phyloP scores from a whole-genome alignment of 2,888 invertebrate species.

The Drosophila nigricruria region DNA sequence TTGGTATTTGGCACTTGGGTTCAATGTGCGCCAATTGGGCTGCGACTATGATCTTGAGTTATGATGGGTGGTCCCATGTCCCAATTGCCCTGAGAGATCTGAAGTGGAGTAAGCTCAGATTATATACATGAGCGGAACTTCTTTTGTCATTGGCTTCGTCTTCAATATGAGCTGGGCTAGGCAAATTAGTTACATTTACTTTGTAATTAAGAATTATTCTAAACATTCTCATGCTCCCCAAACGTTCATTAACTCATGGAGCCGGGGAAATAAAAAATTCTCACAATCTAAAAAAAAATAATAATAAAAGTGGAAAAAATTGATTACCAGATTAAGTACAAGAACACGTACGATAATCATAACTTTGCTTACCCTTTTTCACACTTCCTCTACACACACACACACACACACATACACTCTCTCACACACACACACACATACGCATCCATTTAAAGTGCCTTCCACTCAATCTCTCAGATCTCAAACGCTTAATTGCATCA shows the following conservation, averaged over 20 bases:
- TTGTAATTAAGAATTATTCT: conserved; percentile 50
- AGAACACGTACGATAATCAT: conserved; percentile 80
- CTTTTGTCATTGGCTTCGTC: conserved; percentile 2
- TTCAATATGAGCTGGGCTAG: not conserved
- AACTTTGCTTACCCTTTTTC: conserved; percentile 69
- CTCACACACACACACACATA: conserved; percentile 6
- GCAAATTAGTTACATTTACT: conserved; percentile 39
- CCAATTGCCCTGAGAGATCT: conserved; percentile 18
- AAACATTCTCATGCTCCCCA: conserved; percentile 48
- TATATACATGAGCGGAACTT: conserved; percentile 14
- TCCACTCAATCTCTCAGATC: conserved; percentile 51
- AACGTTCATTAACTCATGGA: conserved; percentile 44
- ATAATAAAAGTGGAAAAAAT: conserved; percentile 64
- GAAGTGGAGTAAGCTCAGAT: conserved; percentile 36
- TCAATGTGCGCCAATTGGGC: conserved; percentile 66
- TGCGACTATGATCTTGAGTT: conserved; percentile 19
- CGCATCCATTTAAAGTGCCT: conserved; percentile 48
- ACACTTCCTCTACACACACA: conserved; percentile 50
- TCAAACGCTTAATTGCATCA: conserved; percentile 78
- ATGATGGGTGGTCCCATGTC: conserved; percentile 44
- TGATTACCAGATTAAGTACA: conserved; percentile 68
- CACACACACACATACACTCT: conserved; percentile 3
- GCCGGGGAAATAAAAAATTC: conserved; percentile 38
- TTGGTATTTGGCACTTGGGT: conserved; percentile 63
- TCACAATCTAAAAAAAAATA: conserved; percentile 66